A percentile compares a stretch with the other conserved stretches of the same genome.
These are phyloP conservation scores for Halcyon leucocephala DNA, from an alignment of 2,797 vertebrate species.

Conservation along the genomic window DNA sequence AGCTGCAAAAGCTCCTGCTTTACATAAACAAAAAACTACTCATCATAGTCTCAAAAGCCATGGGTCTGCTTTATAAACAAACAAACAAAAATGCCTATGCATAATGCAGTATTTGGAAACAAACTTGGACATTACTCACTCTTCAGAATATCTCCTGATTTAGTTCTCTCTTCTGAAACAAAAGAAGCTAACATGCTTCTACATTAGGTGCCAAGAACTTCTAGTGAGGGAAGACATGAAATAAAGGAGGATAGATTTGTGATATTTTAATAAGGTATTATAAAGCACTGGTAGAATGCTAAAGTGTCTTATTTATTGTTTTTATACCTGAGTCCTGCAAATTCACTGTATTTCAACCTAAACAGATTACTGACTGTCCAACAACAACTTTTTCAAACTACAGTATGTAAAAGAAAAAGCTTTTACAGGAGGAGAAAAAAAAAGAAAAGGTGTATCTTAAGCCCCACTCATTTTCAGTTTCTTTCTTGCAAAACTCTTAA, in stretches of 20 bases:
- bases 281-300: neutral
- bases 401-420: neutral
- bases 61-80: conserved; percentile 37
- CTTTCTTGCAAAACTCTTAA: neutral
- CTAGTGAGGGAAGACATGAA: neutral
- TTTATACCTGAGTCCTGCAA: neutral
- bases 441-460: neutral
- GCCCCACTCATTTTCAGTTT: neutral
- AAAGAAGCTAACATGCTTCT: neutral
- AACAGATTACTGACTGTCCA: neutral
- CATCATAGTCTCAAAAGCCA: conserved; percentile 3
- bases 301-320: neutral
- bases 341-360: neutral
- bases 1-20: conserved; percentile 30
- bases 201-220: neutral
- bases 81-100: neutral
- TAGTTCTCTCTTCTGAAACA: neutral
- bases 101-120: conserved; percentile 41
- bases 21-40: neutral
- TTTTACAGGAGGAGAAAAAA: neutral
- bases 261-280: neutral
- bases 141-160: neutral
- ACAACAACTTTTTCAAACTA: neutral
- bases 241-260: neutral
- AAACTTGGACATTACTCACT: neutral